A percentile compares a stretch with the other conserved stretches of the same genome.
These are phyloP conservation scores for Syrphus vitripennis DNA, from an alignment of 2,888 invertebrate genomes.

Conservation along the genomic window DNA sequence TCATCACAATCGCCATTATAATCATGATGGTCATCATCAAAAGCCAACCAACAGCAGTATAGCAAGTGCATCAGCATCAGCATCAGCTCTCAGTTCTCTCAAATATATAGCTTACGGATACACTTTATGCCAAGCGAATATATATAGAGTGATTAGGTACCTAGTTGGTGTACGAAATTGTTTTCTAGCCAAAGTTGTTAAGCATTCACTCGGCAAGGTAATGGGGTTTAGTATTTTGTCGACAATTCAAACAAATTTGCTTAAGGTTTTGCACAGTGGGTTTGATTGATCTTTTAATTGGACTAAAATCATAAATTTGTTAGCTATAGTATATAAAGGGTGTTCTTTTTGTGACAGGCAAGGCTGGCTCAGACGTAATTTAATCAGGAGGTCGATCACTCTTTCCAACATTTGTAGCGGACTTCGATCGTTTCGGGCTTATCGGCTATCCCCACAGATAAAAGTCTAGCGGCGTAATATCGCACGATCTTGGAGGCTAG, in stretches of 20 bases:
- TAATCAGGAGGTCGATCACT: too few species aligned
- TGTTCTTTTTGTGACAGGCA: too few species aligned
- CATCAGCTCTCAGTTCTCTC: too few species aligned
- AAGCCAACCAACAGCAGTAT: not conserved
- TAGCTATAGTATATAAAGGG: too few species aligned
- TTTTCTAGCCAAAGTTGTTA: conserved; percentile 47
- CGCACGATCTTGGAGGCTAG: too few species aligned
- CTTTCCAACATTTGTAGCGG: too few species aligned
- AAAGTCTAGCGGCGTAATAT: too few species aligned
- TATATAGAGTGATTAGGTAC: conserved; percentile 49
- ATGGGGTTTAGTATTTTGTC: not conserved
- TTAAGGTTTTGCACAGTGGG: not conserved
- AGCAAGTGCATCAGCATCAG: not conserved
- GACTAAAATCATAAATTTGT: not conserved
- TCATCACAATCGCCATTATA: conserved; percentile 38
- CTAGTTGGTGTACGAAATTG: too few species aligned
- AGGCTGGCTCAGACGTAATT: too few species aligned
- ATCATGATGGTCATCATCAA: conserved; percentile 48
- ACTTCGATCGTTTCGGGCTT: too few species aligned
- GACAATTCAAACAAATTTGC: conserved; percentile 10
- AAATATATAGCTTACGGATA: not conserved
- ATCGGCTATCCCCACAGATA: too few species aligned
- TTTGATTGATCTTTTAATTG: not conserved
- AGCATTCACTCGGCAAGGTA: not conserved
- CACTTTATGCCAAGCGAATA: conserved; percentile 24